Conservation (phyloP, 2,888 invertebrate species). For the Mythimna impura region DNA sequence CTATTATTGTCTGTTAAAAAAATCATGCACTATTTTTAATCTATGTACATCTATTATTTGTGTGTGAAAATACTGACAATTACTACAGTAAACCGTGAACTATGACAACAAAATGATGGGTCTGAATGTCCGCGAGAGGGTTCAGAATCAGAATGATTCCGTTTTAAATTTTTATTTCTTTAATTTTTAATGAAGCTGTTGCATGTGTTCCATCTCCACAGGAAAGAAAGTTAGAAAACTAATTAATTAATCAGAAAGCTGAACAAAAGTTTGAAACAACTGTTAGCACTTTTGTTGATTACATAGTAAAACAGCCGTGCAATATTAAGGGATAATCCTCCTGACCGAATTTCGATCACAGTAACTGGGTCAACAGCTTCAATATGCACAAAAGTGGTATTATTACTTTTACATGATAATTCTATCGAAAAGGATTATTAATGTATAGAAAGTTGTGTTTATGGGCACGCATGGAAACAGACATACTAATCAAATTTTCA, state of each 20-base stretch:
- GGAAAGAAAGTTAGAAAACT: neutral
- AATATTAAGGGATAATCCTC: slow-evolving; percentile 13
- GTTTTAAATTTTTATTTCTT: neutral
- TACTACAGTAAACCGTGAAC: slow-evolving; percentile 38
- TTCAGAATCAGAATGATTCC: neutral
- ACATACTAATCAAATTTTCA: slow-evolving; percentile 5
- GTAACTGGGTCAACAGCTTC: slow-evolving; percentile 19
- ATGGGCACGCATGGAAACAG: neutral
- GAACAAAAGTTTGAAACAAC: slow-evolving; percentile 11
- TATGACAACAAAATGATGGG: slow-evolving; percentile 20
- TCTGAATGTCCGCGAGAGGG: slow-evolving; percentile 33
- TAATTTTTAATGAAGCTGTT: neutral
- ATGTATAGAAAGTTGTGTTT: neutral
- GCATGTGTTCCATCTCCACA: neutral
- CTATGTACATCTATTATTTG: slow-evolving; percentile 29
- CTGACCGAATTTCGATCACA: neutral
- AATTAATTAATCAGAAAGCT: slow-evolving; percentile 5
- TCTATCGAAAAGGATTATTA: slow-evolving; percentile 1
- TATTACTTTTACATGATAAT: neutral
- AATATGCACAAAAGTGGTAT: neutral
- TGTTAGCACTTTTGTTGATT: slow-evolving; percentile 20
- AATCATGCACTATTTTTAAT: slow-evolving; percentile 23
- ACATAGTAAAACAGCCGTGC: slow-evolving; percentile 17
- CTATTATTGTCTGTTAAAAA: slow-evolving; percentile 4
- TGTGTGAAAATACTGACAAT: slow-evolving; percentile 29